Conservation (phyloP, 1,140 invertebrate species). For the Stegodyphus dumicola region DNA sequence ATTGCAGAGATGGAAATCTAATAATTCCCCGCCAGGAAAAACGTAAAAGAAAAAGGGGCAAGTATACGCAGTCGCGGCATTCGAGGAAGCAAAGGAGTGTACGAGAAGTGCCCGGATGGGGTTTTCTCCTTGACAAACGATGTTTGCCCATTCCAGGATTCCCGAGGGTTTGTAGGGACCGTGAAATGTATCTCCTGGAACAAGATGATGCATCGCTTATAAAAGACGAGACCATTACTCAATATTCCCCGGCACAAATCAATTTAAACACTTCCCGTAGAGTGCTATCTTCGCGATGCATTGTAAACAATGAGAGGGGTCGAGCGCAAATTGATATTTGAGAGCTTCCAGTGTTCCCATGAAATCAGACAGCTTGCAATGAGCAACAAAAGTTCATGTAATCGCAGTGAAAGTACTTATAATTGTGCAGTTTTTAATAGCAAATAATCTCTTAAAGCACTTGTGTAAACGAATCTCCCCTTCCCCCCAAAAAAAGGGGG, state of each 20-base stretch:
- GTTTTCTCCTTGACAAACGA: slow-evolving; percentile 52
- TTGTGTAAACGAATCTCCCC: too few species aligned
- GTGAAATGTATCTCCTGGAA: slow-evolving; percentile 54
- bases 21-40: neutral
- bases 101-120: neutral
- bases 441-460: too few species aligned
- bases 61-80: neutral
- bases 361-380: too few species aligned
- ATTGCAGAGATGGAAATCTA: neutral
- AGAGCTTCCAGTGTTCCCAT: too few species aligned
- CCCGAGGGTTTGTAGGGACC: slow-evolving; percentile 47
- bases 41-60: neutral
- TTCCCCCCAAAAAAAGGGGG: too few species aligned
- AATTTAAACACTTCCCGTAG: slow-evolving; percentile 60
- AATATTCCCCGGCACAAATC: slow-evolving; percentile 58
- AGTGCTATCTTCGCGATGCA: slow-evolving; percentile 55
- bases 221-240: slow-evolving; percentile 60
- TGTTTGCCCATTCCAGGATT: slow-evolving; percentile 38
- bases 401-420: too few species aligned
- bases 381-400: too few species aligned
- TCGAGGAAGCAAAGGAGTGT: slow-evolving; percentile 2
- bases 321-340: slow-evolving; percentile 1
- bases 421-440: too few species aligned
- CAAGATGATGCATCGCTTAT: slow-evolving; percentile 60
- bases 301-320: slow-evolving; percentile 44